Percentiles rank a stretch among this genome's conserved stretches.
Conservation (phyloP, 2,113 vertebrate species). For the Penelope pileata region DNA sequence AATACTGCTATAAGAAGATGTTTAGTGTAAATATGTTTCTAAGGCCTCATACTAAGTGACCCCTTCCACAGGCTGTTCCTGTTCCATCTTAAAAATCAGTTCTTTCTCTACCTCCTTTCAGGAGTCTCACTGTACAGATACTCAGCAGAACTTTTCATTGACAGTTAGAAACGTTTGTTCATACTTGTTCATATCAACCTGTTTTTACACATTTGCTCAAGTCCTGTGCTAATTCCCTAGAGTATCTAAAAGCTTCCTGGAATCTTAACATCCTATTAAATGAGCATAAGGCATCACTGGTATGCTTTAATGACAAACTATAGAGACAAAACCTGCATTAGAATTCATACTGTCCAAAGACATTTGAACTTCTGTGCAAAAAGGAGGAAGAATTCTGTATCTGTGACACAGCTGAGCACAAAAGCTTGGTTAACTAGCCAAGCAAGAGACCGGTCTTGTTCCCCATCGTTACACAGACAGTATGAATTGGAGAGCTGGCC, state of each 20-base stretch:
- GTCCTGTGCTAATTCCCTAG: background rate
- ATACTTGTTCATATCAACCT: background rate
- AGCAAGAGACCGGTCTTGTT: background rate
- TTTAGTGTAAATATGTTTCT: background rate
- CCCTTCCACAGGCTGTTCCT: background rate
- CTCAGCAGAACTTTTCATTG: background rate
- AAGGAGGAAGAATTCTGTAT: background rate
- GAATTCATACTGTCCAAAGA: background rate
- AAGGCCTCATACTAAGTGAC: background rate
- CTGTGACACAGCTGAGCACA: background rate
- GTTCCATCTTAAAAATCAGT: background rate
- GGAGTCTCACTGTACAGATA: background rate
- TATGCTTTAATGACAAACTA: background rate
- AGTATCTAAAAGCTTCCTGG: background rate
- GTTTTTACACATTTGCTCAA: background rate
- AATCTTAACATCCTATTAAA: background rate
- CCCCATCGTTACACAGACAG: background rate
- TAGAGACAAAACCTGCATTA: background rate
- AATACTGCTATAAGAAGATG: background rate
- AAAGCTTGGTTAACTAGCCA: background rate
- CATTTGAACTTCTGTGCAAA: background rate
- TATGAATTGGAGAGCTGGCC: rapidly evolving
- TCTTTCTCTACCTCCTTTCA: background rate
- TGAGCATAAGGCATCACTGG: background rate
- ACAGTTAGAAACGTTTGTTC: background rate